These are phyloP conservation scores for Stichopus chloronotus DNA, from an alignment of 35 echinoderm and acorn worm species.

Conservation along the genomic window DNA sequence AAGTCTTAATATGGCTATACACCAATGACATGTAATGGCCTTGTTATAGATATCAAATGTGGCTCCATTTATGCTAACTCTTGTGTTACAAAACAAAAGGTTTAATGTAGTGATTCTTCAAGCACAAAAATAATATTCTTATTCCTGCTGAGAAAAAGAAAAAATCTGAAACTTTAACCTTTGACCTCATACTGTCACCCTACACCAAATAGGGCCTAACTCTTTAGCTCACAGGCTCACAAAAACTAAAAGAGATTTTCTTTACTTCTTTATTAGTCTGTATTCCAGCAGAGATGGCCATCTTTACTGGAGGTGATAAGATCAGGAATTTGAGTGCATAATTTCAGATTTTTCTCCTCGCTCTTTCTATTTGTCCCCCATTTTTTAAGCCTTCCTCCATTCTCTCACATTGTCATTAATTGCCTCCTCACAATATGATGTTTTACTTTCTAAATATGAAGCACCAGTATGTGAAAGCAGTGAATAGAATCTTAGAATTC, in stretches of 20 bases:
- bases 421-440: too few species aligned
- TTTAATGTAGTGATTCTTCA: neutral
- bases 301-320: constrained; percentile 23
- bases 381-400: neutral
- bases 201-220: neutral
- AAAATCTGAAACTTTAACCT: constrained; percentile 1
- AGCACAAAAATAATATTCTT: neutral
- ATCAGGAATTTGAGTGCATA: neutral
- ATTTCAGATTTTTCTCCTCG: neutral
- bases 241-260: neutral
- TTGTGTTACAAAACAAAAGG: neutral
- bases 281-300: neutral
- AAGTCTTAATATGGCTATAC: too few species aligned
- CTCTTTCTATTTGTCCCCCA: neutral
- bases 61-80: neutral
- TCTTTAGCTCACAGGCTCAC: neutral
- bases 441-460: too few species aligned
- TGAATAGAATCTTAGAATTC: too few species aligned
- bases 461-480: too few species aligned
- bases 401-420: too few species aligned
- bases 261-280: neutral
- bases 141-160: neutral
- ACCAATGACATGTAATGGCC: too few species aligned
- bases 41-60: constrained; percentile 4
- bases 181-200: constrained; percentile 5